Evolutionary conservation across 2,888 invertebrate genomes (phyloP).

Genomic region (Lacanobia wlatinum): DNA sequence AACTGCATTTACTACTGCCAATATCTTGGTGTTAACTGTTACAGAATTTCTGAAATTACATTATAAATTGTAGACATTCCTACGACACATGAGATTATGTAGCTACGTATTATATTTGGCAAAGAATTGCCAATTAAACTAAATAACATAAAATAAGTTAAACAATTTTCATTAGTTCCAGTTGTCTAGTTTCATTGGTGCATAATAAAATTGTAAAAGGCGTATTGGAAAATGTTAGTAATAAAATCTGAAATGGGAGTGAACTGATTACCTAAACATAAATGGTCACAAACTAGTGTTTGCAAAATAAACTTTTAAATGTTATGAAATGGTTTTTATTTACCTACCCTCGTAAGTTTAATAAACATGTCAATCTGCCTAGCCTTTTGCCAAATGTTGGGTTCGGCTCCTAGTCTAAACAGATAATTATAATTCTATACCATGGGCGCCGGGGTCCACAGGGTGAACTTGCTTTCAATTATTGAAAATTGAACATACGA

Average conservation of each 20-base stretch:
- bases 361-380: not conserved
- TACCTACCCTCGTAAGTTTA: not conserved
- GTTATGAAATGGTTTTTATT: constrained; percentile 31
- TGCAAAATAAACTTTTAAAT: constrained; percentile 57
- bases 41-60: not conserved
- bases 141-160: not conserved
- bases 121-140: not conserved
- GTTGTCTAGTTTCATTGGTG: constrained; percentile 8
- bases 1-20: constrained; percentile 44
- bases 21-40: constrained; percentile 10
- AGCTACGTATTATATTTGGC: constrained; percentile 1
- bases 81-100: constrained; percentile 2
- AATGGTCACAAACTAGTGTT: constrained; percentile 57
- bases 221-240: constrained; percentile 18
- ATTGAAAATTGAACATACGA: too few species aligned
- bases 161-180: not conserved
- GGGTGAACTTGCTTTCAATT: too few species aligned
- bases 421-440: too few species aligned
- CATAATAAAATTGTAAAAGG: constrained; percentile 2
- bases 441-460: too few species aligned
- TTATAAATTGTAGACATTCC: constrained; percentile 13
- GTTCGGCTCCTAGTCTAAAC: too few species aligned
- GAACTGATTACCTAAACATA: constrained; percentile 48
- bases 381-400: too few species aligned
- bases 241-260: constrained; percentile 35